Evolutionary conservation across 2,888 invertebrate species (phyloP).

Genomic region (Cryptocheilus praepositus): DNA sequence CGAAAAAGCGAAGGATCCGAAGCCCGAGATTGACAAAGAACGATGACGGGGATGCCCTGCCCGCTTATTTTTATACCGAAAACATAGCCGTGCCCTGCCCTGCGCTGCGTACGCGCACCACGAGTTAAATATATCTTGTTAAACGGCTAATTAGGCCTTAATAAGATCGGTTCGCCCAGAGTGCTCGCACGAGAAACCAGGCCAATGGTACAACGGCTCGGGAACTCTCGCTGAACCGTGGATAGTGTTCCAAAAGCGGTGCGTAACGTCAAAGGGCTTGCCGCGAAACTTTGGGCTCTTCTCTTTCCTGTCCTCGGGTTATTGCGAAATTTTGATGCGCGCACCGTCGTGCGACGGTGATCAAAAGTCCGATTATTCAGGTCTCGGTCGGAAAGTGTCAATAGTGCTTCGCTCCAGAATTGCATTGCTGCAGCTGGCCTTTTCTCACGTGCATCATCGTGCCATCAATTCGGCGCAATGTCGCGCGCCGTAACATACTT

Average conservation of each 20-base stretch:
- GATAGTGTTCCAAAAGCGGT: conserved; percentile 17
- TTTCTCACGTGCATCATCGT: too few relatives aligned
- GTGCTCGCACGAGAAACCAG: conserved; percentile 59
- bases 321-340: neutral
- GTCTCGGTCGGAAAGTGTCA: too few relatives aligned
- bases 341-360: neutral
- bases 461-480: too few relatives aligned
- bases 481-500: too few relatives aligned
- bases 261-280: conserved; percentile 13
- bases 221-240: conserved; percentile 53
- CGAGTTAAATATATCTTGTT: conserved; percentile 71
- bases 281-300: conserved; percentile 1
- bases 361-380: too few relatives aligned
- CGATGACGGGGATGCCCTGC: neutral
- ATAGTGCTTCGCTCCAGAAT: too few relatives aligned
- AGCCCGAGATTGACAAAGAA: conserved; percentile 3
- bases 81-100: conserved; percentile 8
- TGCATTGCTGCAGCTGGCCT: too few relatives aligned
- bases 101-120: conserved; percentile 36
- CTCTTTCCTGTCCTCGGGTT: neutral
- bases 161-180: conserved; percentile 65
- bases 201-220: conserved; percentile 57
- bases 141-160: conserved; percentile 70
- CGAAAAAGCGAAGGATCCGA: too few relatives aligned
- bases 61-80: conserved; percentile 26